Base-by-base conservation (phyloP, 2,888 invertebrate genomes). In the Nycteola revayana region DNA sequence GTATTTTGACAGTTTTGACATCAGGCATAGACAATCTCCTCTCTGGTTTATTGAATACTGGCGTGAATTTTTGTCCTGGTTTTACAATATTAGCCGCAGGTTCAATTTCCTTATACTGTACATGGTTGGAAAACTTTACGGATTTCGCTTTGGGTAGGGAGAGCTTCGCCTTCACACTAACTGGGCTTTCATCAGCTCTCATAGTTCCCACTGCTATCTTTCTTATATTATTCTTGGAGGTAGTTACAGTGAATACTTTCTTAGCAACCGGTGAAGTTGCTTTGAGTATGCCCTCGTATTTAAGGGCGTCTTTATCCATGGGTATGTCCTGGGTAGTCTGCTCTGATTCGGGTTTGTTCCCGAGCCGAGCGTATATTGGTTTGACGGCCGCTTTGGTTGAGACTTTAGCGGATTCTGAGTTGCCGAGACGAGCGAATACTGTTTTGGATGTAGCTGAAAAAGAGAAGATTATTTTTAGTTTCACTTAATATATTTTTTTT, bases 61-160 rank as follows among this genome's bases (percentile, higher is more conserved):
- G 43, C 0, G 72, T 65, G 0, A 53, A 40, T 24, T 68, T 73
- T n/a, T 41, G 51, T 2, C 23, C 56, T 0, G 49, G 22, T n/a
- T 52, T 24, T 11, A 2, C 27, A 53, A 61, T 32, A 65, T 21
- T 21, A 21, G 4, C 21, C 7, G 10, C 37, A 3, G 49, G 3
- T 36, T 86, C 88, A 22, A 89, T 89, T 58, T 85, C 88, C 51
- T 88, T 89, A 39, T 84, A 89, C 36, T 89, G 74, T 0, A 89
- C 60, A 4, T 72, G 75, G 30, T 65, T 84, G 0, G 89, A 84
- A 42, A 89, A 89, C 43, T 89, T 89, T 0, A 89, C 89, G 0
- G 87, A 82, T 42, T 89, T 89, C 0, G 72, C 31, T 53, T 78
- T 81, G 0, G 79, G 55, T 3, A 78, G 30, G 1, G 71, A 64